Evolutionary conservation across 2,888 invertebrate species (phyloP), one percentile per base, ranked within the genome.

Genomic region (Podotricha telesiphe): DNA sequence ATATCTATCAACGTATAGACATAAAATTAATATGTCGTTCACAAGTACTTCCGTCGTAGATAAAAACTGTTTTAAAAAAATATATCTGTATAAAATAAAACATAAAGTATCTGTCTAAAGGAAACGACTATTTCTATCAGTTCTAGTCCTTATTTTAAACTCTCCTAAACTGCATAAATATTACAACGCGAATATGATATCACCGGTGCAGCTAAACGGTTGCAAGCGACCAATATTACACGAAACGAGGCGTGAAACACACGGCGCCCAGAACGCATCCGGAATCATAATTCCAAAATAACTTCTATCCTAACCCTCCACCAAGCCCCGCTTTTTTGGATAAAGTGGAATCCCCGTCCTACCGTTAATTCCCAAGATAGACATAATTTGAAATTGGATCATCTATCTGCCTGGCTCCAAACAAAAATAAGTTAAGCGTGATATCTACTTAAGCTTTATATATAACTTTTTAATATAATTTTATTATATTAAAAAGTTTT

Each of bases 301-400:
- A 91, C 91, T 87, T 85, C 82, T 86, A 85, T 84, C 88, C 86
- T 84, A 80, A 84, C 84, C 82, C 78, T 81, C 80, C 79, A 76
- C 72, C 79, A 76, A 77, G 79, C 79, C 82, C 85, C 86, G 82
- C 80, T 91, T 90, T 68, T 91, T 92, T 89, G 88, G 88, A 87
- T 89, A 93, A 91, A 92, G 87, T 88, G 90, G 92, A 90, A 87
- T 91, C 91, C 89, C 91, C 90, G 86, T 85, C 85, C 87, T 88
- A 84, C 84, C 86, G 92, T 90, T 91, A 91, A 93, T 93, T 93
- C 93, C 93, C 93, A 93, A 92, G 93, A 92, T 90, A 92, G 89
- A 92, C 91, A 93, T 93, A 93, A 93, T 93, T 93, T 92, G 91
- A 93, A 93, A 93, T 93, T 93, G 93, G 93, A 93, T 93, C 93